phyloP scores from a whole-genome alignment of 2,888 invertebrate species.

The Pollenia angustigena region DNA sequence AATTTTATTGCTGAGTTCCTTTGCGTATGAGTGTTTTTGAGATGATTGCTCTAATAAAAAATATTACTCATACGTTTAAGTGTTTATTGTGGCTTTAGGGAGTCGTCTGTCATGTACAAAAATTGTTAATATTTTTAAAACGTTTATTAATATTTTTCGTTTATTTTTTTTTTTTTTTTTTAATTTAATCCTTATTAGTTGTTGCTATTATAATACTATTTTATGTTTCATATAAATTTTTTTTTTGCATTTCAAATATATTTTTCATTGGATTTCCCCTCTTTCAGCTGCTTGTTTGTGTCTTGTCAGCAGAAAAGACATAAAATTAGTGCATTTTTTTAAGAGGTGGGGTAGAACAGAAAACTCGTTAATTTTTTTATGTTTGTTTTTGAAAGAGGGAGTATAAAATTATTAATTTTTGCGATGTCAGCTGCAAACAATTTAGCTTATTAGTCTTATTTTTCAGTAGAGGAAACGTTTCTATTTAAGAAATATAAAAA shows the following conservation, averaged over 20 bases:
- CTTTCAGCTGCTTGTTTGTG: not conserved
- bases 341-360: not conserved
- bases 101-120: not conserved
- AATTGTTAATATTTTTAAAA: slow-evolving; percentile 2
- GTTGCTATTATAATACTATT: slow-evolving; percentile 38
- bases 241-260: not conserved
- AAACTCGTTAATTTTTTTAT: slow-evolving; percentile 15
- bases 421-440: slow-evolving; percentile 22
- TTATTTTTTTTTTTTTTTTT: not conserved
- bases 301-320: slow-evolving; percentile 33
- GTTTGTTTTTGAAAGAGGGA: not conserved
- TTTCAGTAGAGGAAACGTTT: too few species aligned
- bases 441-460: not conserved
- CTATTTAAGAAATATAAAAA: too few species aligned
- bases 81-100: not conserved
- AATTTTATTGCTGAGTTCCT: not conserved
- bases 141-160: not conserved
- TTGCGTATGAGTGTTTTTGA: slow-evolving; percentile 59
- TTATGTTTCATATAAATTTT: slow-evolving; percentile 12
- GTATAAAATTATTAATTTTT: not conserved
- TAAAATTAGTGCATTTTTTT: slow-evolving; percentile 35
- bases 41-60: slow-evolving; percentile 38
- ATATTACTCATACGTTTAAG: slow-evolving; percentile 53
- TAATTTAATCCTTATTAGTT: slow-evolving; percentile 30
- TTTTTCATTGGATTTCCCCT: not conserved